These are phyloP conservation scores for Cylas formicarius DNA, from an alignment of 1,140 invertebrate species.

Conservation along the genomic window DNA sequence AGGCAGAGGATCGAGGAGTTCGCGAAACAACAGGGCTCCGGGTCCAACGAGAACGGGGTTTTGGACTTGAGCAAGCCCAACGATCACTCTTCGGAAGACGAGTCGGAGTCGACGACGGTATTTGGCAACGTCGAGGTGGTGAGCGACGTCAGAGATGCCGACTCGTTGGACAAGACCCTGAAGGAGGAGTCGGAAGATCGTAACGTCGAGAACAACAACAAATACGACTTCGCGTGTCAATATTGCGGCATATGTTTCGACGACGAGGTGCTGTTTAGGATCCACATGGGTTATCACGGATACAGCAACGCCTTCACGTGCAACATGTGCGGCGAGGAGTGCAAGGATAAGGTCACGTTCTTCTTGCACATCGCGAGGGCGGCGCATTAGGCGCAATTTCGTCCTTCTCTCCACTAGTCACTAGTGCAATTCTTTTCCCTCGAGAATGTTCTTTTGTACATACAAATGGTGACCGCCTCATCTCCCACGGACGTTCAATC, in stretches of 20 bases:
- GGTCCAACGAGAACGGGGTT: conserved; percentile 36
- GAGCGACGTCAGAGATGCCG: conserved; percentile 8
- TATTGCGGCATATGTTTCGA: conserved; percentile 86
- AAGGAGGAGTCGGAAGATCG: conserved; percentile 17
- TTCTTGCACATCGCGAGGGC: conserved; percentile 84
- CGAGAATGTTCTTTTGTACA: background rate
- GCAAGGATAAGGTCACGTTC: conserved; percentile 76
- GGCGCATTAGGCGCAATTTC: conserved; percentile 58
- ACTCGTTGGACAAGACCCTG: conserved; percentile 5
- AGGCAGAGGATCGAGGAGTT: conserved; percentile 4
- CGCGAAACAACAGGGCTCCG: conserved; percentile 2
- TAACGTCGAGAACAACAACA: conserved; percentile 18
- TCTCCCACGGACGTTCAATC: too few relatives aligned
- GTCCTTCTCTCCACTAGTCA: background rate
- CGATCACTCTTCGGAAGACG: conserved; percentile 42
- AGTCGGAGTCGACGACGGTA: conserved; percentile 25
- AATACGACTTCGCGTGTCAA: conserved; percentile 59
- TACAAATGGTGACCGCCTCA: background rate
- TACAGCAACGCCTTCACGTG: conserved; percentile 87
- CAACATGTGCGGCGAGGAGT: conserved; percentile 85
- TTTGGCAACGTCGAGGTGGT: conserved; percentile 33
- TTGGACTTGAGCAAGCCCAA: conserved; percentile 51
- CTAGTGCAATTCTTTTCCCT: background rate
- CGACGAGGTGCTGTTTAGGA: conserved; percentile 85
- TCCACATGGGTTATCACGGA: conserved; percentile 95